A percentile compares a stretch with the other conserved stretches of the same genome.
Conservation (phyloP, 2,888 invertebrate species). For the Cephalotes varians region DNA sequence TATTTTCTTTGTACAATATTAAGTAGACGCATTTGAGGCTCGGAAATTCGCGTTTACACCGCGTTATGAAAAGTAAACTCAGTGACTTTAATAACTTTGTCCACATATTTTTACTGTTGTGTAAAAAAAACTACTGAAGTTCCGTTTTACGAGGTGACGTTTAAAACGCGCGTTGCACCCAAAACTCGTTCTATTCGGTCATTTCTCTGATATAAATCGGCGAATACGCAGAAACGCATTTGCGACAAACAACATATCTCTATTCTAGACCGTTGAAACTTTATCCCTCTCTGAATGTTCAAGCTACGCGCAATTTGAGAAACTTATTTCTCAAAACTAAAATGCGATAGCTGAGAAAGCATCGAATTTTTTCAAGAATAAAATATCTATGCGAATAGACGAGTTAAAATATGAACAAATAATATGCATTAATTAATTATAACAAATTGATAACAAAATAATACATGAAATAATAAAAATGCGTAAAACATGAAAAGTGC, state of each 20-base stretch:
- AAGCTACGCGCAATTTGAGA: constrained; percentile 27
- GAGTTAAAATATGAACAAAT: neutral
- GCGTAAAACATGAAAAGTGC: neutral
- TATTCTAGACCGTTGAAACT: constrained; percentile 45
- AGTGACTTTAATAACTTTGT: constrained; percentile 55
- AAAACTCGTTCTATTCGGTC: constrained; percentile 48
- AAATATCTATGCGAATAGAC: neutral
- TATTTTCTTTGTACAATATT: constrained; percentile 55
- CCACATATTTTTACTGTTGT: constrained; percentile 32
- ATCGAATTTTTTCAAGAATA: neutral
- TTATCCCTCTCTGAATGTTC: constrained; percentile 29
- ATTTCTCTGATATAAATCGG: constrained; percentile 27
- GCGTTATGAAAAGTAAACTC: constrained; percentile 37
- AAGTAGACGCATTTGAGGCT: constrained; percentile 41
- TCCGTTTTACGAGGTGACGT: constrained; percentile 50
- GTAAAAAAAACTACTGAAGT: constrained; percentile 42
- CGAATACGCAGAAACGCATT: constrained; percentile 33
- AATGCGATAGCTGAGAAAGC: neutral
- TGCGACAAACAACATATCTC: constrained; percentile 9
- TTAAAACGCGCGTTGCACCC: constrained; percentile 54
- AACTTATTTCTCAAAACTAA: neutral
- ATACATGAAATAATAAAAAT: neutral
- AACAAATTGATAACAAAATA: neutral
- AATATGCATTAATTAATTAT: neutral
- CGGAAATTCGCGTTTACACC: constrained; percentile 41